Evolutionary conservation across 2,797 vertebrate species (phyloP), one percentile per base, ranked within the genome.

Genomic region (Caiman crocodilus): DNA sequence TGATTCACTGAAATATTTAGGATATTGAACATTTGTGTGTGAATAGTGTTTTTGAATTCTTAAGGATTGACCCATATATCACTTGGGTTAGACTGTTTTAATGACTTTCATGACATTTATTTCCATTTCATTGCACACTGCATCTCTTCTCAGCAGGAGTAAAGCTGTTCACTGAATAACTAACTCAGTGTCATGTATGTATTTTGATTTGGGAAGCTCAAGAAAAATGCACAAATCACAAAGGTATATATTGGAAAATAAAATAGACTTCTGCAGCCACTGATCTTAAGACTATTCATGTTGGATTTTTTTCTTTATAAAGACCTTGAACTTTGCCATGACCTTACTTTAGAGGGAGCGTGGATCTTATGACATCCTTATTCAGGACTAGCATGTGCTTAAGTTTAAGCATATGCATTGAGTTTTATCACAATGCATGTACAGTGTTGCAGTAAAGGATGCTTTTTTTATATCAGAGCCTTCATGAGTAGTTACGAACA

Each of bases 311-410:
- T 63, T 28, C 35, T 42, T 5, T 5, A 74, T 42, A 42, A 7
- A 42, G 42, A 42, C 42, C 42, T 42, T 42, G 42, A 42, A 42
- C 42, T 42, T 42, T 42, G 42, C 42, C 6, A 7, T 42, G 56
- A 14, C 13, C 57, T 1, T 18, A 20, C 56, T 57, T 94, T 65
- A 93, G 61, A 42, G 26, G 65, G 90, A 90, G 65, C 35, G 73
- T 55, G 93, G 14, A 4, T 73, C 57, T 81, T 79, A 75, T 21
- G 42, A 82, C 67, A 35, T 73, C 73, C 55, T 90, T 92, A 87
- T 90, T 90, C 82, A 79, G 79, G 71, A 67, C n/a, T 76, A 85
- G 73, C 84, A 56, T 82, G 89, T 93, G 87, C 42, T 60, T 93
- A 61, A 25, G 69, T 32, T 93, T 95, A 94, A 93, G 69, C 17